Conservation (phyloP, 2,888 invertebrate genomes). For the Cataglyphis livida region DNA sequence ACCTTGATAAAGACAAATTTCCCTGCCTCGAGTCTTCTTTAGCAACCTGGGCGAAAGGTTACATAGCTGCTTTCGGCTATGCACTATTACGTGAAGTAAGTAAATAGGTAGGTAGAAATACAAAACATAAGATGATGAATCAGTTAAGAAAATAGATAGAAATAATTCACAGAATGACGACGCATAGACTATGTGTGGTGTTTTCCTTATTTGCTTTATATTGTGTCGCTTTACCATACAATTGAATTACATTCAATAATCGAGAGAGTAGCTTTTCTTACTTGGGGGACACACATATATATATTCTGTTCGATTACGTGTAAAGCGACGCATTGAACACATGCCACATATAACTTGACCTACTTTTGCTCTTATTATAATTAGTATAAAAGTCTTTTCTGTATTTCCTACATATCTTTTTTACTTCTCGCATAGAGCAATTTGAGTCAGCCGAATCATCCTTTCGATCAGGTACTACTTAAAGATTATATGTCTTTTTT, state of each 20-base stretch:
- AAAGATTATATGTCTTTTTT: background rate
- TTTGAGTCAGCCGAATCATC: background rate
- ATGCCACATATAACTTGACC: background rate
- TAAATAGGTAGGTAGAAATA: background rate
- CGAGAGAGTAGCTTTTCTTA: background rate
- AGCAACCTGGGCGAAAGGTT: slow-evolving; percentile 7
- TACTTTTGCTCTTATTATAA: background rate
- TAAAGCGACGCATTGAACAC: background rate
- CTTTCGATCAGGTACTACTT: background rate
- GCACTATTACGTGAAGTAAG: background rate
- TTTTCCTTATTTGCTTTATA: background rate
- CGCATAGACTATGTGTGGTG: background rate
- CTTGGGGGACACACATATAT: background rate
- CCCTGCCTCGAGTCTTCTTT: background rate
- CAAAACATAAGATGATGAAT: background rate
- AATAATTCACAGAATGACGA: background rate
- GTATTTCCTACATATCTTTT: background rate
- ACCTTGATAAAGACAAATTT: background rate
- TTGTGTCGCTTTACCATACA: background rate
- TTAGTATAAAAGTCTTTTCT: background rate
- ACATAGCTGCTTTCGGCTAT: background rate
- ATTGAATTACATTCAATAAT: background rate
- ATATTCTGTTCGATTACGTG: background rate
- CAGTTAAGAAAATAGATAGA: background rate
- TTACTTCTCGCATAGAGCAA: background rate